Evolutionary conservation across 2,888 invertebrate species (phyloP).

Genomic region (Lepidonotus clava): DNA sequence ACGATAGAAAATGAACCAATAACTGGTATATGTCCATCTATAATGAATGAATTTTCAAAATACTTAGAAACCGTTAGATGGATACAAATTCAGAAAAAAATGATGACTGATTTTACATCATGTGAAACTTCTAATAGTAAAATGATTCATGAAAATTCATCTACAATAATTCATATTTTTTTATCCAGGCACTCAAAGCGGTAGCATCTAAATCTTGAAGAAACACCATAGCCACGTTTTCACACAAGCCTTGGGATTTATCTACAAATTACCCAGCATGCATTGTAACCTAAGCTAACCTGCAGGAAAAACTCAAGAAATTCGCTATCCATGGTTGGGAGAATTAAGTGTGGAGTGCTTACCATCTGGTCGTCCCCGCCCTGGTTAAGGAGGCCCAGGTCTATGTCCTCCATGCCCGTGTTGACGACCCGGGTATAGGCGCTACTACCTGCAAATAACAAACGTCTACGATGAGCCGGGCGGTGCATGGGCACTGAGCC

Average conservation of each 20-base stretch:
- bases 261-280: not conserved
- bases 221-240: not conserved
- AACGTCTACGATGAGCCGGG: not conserved
- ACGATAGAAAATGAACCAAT: no score
- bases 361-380: slow-evolving; percentile 39
- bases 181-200: not conserved
- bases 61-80: no score
- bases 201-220: not conserved
- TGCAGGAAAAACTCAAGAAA: no score
- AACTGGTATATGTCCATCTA: no score
- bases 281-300: not conserved
- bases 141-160: no score
- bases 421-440: not conserved
- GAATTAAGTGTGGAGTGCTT: no score
- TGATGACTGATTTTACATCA: no score
- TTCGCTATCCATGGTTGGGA: no score
- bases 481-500: not conserved
- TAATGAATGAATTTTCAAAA: no score
- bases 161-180: not conserved
- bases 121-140: no score
- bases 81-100: no score
- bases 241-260: not conserved
- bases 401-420: not conserved
- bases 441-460: slow-evolving; percentile 1
- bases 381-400: slow-evolving; percentile 1